Conservation (phyloP, 2,888 invertebrate species). For the Ferrisia virgata region DNA sequence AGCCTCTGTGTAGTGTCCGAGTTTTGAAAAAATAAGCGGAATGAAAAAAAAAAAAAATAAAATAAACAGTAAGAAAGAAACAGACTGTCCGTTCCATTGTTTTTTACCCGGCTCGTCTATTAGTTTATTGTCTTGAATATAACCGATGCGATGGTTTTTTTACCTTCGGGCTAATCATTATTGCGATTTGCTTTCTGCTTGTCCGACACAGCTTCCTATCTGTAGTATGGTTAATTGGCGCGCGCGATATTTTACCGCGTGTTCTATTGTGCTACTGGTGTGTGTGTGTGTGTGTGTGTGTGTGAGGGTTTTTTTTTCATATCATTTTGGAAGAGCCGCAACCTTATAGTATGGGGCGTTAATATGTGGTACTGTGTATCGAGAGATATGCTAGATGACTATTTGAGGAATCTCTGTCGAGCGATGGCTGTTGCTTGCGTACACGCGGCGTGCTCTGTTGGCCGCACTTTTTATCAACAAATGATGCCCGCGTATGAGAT, state of each 20-base stretch:
- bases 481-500: neutral
- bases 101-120: slow-evolving; percentile 36
- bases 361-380: too few species aligned
- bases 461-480: too few species aligned
- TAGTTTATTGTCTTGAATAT: slow-evolving; percentile 40
- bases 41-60: too few species aligned
- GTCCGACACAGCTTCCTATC: slow-evolving; percentile 38
- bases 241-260: neutral
- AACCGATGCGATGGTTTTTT: slow-evolving; percentile 35
- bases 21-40: slow-evolving; percentile 36
- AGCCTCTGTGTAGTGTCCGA: slow-evolving; percentile 43
- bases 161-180: slow-evolving; percentile 41
- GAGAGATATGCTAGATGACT: neutral
- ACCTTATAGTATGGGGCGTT: neutral
- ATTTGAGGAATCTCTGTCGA: neutral
- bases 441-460: too few species aligned
- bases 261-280: neutral
- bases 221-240: slow-evolving; percentile 36
- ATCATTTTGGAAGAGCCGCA: neutral
- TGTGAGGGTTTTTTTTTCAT: neutral
- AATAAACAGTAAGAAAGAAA: neutral
- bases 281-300: neutral
- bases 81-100: slow-evolving; percentile 35
- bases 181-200: slow-evolving; percentile 38
- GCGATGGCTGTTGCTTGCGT: neutral